These are phyloP conservation scores for Tenrec ecaudatus DNA, from an alignment of 2,113 vertebrate genomes.

Conservation along the genomic window DNA sequence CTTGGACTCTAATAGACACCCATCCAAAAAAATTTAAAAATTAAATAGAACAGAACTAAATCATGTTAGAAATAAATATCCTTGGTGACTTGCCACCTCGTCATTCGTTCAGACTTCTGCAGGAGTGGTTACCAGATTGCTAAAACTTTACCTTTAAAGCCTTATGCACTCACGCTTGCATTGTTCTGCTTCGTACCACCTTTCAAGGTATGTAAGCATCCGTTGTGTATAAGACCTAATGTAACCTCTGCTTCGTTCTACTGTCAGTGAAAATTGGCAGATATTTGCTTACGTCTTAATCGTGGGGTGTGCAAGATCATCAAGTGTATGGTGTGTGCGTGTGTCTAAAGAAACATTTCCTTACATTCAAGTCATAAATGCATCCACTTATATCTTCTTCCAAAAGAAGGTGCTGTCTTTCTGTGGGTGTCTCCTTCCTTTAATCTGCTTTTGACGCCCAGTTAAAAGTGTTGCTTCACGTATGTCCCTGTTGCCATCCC, in stretches of 20 bases:
- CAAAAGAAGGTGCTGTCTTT: neutral
- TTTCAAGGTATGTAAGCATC: constrained; percentile 22
- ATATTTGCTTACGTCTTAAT: constrained; percentile 25
- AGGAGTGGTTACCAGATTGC: neutral
- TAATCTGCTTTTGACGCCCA: neutral
- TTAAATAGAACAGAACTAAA: neutral
- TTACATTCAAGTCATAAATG: neutral
- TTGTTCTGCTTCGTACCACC: neutral
- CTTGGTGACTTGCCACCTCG: neutral
- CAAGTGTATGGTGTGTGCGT: neutral
- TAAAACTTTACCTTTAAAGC: neutral
- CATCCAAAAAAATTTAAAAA: neutral
- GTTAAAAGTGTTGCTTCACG: neutral
- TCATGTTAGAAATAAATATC: constrained; percentile 31
- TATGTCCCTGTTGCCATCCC: neutral
- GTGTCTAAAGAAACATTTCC: constrained; percentile 13
- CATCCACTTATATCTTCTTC: neutral
- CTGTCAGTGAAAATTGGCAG: neutral
- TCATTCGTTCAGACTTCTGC: neutral
- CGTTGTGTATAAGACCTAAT: neutral
- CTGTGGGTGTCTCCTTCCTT: neutral
- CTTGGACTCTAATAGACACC: neutral
- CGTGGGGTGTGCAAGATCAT: neutral
- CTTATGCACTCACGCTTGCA: neutral
- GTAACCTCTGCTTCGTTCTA: neutral